Base-by-base conservation (phyloP, 1,140 invertebrate species). In the Archivesica marissinica region DNA sequence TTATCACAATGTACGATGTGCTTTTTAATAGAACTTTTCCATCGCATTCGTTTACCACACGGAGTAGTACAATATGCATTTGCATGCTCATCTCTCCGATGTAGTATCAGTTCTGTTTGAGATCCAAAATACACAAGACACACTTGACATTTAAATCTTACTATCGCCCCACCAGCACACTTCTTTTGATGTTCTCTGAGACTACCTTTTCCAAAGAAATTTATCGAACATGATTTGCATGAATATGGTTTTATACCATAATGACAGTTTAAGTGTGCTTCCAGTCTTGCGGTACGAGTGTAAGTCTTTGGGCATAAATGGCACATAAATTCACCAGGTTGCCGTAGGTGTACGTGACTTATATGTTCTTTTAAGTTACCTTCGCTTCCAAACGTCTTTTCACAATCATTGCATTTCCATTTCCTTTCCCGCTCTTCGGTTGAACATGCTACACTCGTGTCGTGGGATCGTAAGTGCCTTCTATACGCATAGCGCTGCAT, bases 271-370 rank as follows among this genome's bases (percentile, higher is more conserved):
- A 64, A 20, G 38, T 64, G 59, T 1, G 20, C 59, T 64, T 64
- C 23, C n/a, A 64, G 15, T 17, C 59, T 7, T 9, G 23, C 23
- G 13, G 30, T 33, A 64, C 59, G 59, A 35, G 59, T 64, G 30
- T 64, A 64, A 35, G 59, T 35, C 38, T 64, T 64, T 1, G 59
- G 59, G 38, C 59, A 64, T 17, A 64, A 64, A 64, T 64, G 59
- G 15, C 59, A 64, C 59, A 64, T 64, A 17, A 35, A 64, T 35
- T 64, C 59, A 25, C 59, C 59, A 25, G 59, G 59, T 17, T 64
- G 33, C n/a, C n/a, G 33, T 64, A 64, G 38, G 15, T 64, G 59
- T 20, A 64, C 59, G 17, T 35, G 59, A 35, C 15, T n/a, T 11
- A 64, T 33, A 64, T 64, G 59, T 35, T 64, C 59, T 35, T 35